Evolutionary conservation across 2,888 invertebrate genomes (phyloP).

Genomic region (Sussaba pulchella): DNA sequence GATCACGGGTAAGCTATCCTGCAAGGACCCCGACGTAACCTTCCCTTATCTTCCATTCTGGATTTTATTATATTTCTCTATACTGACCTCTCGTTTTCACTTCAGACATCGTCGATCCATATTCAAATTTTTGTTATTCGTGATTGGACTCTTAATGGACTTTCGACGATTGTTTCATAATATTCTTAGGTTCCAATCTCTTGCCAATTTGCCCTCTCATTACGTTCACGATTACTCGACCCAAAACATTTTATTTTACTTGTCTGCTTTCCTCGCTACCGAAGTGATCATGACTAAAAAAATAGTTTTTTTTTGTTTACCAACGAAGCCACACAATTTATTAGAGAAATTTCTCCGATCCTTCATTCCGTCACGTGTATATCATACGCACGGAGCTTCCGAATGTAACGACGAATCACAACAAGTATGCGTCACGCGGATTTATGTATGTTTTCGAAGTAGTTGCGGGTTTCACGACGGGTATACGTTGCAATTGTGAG

Average conservation of each 20-base stretch:
- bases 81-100: no score
- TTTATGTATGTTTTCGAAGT: conserved; percentile 61
- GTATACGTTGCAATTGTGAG: conserved; percentile 28
- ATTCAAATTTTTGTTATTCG: no score
- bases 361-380: background rate
- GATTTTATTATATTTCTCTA: no score
- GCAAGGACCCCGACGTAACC: background rate
- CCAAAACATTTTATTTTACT: no score
- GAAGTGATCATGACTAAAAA: no score
- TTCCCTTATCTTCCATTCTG: background rate
- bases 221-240: no score
- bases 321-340: background rate
- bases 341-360: conserved; percentile 2
- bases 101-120: no score
- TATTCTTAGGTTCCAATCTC: no score
- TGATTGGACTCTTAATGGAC: no score
- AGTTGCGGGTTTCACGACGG: conserved; percentile 43
- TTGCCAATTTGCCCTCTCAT: no score
- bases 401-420: conserved; percentile 31
- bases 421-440: conserved; percentile 52
- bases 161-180: no score
- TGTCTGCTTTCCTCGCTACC: no score
- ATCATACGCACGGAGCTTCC: conserved; percentile 13
- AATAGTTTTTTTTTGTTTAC: background rate
- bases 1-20: background rate